phyloP scores from a whole-genome alignment of 2,113 vertebrate genomes.

The Crotophaga sulcirostris region DNA sequence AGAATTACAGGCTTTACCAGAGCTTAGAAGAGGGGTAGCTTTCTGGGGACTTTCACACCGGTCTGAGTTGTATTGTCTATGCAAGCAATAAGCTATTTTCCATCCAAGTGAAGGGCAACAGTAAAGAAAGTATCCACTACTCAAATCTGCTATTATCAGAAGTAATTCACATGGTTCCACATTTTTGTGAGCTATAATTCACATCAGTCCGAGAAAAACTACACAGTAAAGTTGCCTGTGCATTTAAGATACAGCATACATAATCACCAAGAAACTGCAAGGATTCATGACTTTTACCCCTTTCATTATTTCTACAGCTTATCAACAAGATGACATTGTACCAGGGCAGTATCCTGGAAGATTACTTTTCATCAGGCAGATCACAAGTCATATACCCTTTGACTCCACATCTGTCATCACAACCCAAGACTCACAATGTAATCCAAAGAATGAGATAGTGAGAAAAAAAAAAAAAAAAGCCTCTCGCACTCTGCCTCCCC shows the following conservation, averaged over 20 bases:
- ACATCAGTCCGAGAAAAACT: neutral
- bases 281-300: neutral
- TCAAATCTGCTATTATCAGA: neutral
- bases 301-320: conserved; percentile 2
- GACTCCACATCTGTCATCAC: neutral
- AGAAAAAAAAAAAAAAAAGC: neutral
- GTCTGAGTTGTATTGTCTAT: neutral
- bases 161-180: neutral
- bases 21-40: neutral
- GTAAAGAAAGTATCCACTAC: neutral
- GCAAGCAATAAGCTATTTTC: neutral
- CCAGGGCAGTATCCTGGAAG: neutral
- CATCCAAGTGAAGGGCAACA: neutral
- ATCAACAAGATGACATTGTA: neutral
- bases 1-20: neutral
- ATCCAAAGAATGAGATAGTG: neutral
- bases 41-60: neutral
- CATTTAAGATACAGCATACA: neutral
- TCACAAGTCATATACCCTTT: neutral
- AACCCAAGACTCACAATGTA: neutral
- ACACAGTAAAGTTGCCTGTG: neutral
- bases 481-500: too few relatives aligned
- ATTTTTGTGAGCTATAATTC: neutral
- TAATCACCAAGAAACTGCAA: neutral
- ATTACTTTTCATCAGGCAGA: conserved; percentile 9